These are phyloP conservation scores for Drosophila teissieri DNA, from an alignment of 1,140 invertebrate species.

Conservation along the genomic window DNA sequence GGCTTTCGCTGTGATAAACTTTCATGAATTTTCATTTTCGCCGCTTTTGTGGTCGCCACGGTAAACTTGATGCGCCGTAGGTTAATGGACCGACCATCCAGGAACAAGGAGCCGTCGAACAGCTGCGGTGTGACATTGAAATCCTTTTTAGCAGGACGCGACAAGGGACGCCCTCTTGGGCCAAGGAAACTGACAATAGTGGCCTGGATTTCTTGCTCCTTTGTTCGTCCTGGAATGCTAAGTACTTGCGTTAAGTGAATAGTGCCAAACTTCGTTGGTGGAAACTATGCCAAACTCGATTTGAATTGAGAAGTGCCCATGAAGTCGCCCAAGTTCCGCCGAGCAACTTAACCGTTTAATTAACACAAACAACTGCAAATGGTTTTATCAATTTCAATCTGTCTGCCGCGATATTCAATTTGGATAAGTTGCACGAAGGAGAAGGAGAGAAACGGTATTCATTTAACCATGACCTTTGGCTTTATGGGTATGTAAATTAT, in stretches of 20 bases:
- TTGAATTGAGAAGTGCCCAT: conserved; percentile 25
- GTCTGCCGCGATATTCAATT: conserved; percentile 15
- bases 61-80: conserved; percentile 63
- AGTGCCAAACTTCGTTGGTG: conserved; percentile 9
- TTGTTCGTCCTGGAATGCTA: conserved; percentile 19
- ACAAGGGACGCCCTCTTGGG: conserved; percentile 30
- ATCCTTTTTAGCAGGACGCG: conserved; percentile 62
- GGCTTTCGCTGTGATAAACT: conserved; percentile 45
- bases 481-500: not conserved
- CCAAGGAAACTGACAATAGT: conserved; percentile 61
- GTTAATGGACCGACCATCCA: conserved; percentile 49
- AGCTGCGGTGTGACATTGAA: conserved; percentile 70
- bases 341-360: conserved; percentile 64
- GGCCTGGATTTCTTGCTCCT: conserved; percentile 2
- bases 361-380: conserved; percentile 50
- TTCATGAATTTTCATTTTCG: conserved; percentile 76
- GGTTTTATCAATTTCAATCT: conserved; percentile 13
- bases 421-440: conserved; percentile 4
- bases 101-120: conserved; percentile 11
- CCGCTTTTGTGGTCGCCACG: conserved; percentile 62
- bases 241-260: conserved; percentile 66
- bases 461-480: not conserved
- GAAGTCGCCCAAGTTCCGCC: conserved; percentile 14
- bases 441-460: not conserved
- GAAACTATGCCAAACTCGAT: conserved; percentile 68